Conservation (phyloP, 2,888 invertebrate genomes). For the Cetonia aurata region DNA sequence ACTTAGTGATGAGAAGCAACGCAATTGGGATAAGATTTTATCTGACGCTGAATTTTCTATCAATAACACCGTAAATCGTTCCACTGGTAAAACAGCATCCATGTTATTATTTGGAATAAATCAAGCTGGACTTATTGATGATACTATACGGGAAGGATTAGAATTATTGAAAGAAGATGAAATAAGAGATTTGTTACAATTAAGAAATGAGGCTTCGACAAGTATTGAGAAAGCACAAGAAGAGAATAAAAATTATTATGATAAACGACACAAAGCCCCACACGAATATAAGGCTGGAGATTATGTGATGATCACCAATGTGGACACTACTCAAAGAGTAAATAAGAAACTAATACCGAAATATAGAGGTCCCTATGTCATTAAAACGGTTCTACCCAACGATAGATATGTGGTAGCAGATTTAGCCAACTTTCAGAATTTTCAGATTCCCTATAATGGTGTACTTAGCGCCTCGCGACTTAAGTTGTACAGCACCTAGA, state of each 20-base stretch:
- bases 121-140: slow-evolving; percentile 51
- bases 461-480: slow-evolving; percentile 4
- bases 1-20: not conserved
- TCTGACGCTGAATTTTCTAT: slow-evolving; percentile 13
- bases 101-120: slow-evolving; percentile 54
- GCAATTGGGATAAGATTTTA: slow-evolving; percentile 16
- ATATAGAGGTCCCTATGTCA: slow-evolving; percentile 51
- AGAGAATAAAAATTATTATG: slow-evolving; percentile 36
- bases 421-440: slow-evolving; percentile 12
- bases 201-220: no score
- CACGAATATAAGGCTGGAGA: slow-evolving; percentile 47
- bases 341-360: slow-evolving; percentile 52
- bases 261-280: slow-evolving; percentile 48
- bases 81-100: slow-evolving; percentile 54
- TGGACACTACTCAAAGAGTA: slow-evolving; percentile 46
- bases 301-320: slow-evolving; percentile 51
- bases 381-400: slow-evolving; percentile 49
- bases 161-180: not conserved
- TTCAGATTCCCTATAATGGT: slow-evolving; percentile 25
- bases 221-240: slow-evolving; percentile 17
- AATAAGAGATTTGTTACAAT: no score
- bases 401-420: slow-evolving; percentile 51
- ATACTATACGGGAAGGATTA: slow-evolving; percentile 41
- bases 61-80: slow-evolving; percentile 44
- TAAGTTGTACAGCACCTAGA: not conserved